Conservation (phyloP, 92 coral and sea anemone genomes). For the Epizoanthus stellaris region DNA sequence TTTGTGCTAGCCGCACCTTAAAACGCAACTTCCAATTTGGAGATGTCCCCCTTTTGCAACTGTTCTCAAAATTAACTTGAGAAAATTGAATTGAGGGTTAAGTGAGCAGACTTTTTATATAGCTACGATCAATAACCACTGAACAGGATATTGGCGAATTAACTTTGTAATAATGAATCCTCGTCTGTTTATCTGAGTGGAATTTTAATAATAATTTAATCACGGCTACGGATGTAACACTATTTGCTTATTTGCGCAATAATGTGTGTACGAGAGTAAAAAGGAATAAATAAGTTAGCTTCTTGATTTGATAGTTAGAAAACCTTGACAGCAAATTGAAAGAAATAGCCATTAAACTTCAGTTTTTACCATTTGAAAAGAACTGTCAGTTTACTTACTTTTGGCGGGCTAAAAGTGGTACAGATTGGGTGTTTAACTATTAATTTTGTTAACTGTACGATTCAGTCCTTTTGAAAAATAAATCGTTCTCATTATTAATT, state of each 20-base stretch:
- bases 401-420: neutral
- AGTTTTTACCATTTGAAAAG: neutral
- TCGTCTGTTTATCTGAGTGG: constrained; percentile 69
- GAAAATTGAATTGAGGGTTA: neutral
- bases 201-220: constrained; percentile 84
- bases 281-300: constrained; percentile 2
- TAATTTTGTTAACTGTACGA: neutral
- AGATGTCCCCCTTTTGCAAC: neutral
- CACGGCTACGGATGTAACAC: constrained; percentile 60
- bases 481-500: constrained; percentile 59
- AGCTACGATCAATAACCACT: constrained; percentile 66
- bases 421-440: neutral
- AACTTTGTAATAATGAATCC: constrained; percentile 48
- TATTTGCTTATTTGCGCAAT: constrained; percentile 43
- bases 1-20: neutral
- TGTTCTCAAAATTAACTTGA: neutral
- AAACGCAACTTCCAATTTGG: constrained; percentile 1
- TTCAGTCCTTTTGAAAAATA: constrained; percentile 42
- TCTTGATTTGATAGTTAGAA: neutral
- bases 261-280: constrained; percentile 6
- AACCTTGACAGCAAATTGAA: neutral
- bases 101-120: constrained; percentile 62
- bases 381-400: neutral
- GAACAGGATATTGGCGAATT: constrained; percentile 80
- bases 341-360: neutral